phyloP scores from a whole-genome alignment of 2,888 invertebrate genomes.

The Diachrysia chrysitis region DNA sequence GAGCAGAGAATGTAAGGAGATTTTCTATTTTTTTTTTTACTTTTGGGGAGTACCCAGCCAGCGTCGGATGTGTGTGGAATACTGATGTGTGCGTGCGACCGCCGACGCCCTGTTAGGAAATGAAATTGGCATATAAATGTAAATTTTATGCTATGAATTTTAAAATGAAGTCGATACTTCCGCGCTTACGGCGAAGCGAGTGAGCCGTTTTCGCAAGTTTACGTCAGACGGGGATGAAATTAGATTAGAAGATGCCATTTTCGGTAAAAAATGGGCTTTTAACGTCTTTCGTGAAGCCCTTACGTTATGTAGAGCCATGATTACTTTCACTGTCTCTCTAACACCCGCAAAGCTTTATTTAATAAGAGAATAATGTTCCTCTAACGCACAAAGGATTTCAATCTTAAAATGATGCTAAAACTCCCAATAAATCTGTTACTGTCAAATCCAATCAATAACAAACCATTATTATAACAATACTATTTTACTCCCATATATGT shows the following conservation, averaged over 20 bases:
- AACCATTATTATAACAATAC: constrained; percentile 16
- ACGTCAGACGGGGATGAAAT: constrained; percentile 82
- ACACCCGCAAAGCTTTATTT: constrained; percentile 36
- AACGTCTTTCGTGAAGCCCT: constrained; percentile 64
- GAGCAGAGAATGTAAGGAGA: constrained; percentile 82
- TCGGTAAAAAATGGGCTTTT: constrained; percentile 80
- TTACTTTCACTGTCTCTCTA: constrained; percentile 38
- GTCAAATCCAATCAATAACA: constrained; percentile 29
- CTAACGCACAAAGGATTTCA: not conserved
- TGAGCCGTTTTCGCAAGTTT: constrained; percentile 80
- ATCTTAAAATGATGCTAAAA: constrained; percentile 7
- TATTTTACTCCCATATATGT: constrained; percentile 27
- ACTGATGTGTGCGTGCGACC: constrained; percentile 87
- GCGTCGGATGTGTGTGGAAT: constrained; percentile 83
- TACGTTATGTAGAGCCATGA: constrained; percentile 34
- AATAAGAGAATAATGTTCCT: constrained; percentile 36
- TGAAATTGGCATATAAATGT: constrained; percentile 90
- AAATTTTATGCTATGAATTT: constrained; percentile 90
- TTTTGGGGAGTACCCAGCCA: constrained; percentile 77
- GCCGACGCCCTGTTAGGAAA: constrained; percentile 87
- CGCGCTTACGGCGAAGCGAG: constrained; percentile 77
- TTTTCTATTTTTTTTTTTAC: constrained; percentile 81
- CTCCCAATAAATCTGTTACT: not conserved
- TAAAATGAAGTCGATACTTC: constrained; percentile 89
- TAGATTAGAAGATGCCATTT: constrained; percentile 84